A percentile compares a stretch with the other conserved stretches of the same genome.
These are phyloP conservation scores for Clarias platycephalus DNA, from an alignment of 2,797 vertebrate species.

Conservation along the genomic window DNA sequence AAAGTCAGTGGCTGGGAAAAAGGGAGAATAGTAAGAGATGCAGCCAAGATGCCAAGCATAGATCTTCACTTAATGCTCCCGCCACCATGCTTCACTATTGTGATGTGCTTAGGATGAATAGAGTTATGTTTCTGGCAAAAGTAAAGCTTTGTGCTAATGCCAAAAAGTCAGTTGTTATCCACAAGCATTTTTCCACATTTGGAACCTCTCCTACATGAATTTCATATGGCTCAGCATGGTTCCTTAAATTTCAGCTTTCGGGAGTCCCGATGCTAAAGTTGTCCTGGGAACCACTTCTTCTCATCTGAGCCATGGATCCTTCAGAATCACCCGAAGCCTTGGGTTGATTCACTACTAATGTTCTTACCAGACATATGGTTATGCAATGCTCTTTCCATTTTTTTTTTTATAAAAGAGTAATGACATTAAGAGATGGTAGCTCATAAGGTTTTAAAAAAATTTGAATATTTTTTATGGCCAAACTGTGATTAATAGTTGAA, in stretches of 20 bases:
- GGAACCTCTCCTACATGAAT: background rate
- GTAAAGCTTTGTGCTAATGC: background rate
- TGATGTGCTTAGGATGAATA: background rate
- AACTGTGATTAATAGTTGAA: background rate
- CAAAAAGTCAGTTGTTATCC: background rate
- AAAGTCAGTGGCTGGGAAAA: background rate
- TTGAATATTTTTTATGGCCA: background rate
- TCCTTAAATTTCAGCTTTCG: background rate
- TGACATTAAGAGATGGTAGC: background rate
- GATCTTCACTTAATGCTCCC: background rate
- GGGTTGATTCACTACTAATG: background rate
- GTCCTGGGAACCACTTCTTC: background rate
- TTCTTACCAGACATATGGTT: background rate
- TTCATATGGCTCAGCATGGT: background rate
- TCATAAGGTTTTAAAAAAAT: background rate
- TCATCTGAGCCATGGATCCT: conserved; percentile 2
- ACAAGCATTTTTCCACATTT: background rate
- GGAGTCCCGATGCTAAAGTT: too few species aligned
- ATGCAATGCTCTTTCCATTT: background rate
- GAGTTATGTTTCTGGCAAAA: background rate
- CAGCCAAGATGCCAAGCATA: background rate
- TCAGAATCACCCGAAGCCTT: background rate
- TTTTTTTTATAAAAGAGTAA: background rate
- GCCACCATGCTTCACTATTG: background rate
- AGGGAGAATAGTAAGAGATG: background rate